Conservation (phyloP, 1,140 invertebrate species). For the Calycopis cecrops region DNA sequence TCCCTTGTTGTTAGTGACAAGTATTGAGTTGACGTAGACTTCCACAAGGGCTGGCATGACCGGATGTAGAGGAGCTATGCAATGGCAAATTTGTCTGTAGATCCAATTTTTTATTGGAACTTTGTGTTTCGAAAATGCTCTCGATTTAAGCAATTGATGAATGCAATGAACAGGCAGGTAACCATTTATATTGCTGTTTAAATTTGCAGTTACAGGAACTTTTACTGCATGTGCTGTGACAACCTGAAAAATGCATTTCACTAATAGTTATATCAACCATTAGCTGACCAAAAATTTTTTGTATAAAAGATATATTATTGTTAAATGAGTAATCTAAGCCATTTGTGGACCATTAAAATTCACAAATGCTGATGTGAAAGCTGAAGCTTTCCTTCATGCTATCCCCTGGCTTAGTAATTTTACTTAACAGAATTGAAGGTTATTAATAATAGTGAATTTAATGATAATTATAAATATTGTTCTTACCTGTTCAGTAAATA, state of each 20-base stretch:
- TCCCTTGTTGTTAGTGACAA: slow-evolving; percentile 85
- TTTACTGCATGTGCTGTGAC: slow-evolving; percentile 96
- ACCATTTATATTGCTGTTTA: slow-evolving; percentile 92
- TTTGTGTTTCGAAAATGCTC: slow-evolving; percentile 97
- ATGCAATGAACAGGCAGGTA: slow-evolving; percentile 98
- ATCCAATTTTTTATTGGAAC: slow-evolving; percentile 97
- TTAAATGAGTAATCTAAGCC: no score
- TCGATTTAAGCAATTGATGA: slow-evolving; percentile 94
- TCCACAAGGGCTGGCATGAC: slow-evolving; percentile 95
- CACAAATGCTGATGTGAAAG: no score
- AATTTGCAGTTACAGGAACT: slow-evolving; percentile 92
- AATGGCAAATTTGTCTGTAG: slow-evolving; percentile 92
- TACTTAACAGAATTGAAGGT: no score
- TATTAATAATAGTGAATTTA: no score
- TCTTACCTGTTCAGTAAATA: slow-evolving; percentile 95
- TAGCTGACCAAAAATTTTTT: neutral
- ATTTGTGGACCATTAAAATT: no score
- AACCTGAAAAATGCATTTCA: slow-evolving; percentile 76
- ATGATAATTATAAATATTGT: neutral
- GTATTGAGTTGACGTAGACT: slow-evolving; percentile 95
- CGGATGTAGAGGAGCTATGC: slow-evolving; percentile 91
- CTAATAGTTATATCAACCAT: neutral
- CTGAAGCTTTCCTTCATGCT: no score
- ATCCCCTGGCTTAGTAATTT: no score
- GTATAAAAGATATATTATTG: no score